Evolutionary conservation across 2,888 invertebrate genomes (phyloP), one percentile per base, ranked within the genome.

Genomic region (Drosophila borealis): DNA sequence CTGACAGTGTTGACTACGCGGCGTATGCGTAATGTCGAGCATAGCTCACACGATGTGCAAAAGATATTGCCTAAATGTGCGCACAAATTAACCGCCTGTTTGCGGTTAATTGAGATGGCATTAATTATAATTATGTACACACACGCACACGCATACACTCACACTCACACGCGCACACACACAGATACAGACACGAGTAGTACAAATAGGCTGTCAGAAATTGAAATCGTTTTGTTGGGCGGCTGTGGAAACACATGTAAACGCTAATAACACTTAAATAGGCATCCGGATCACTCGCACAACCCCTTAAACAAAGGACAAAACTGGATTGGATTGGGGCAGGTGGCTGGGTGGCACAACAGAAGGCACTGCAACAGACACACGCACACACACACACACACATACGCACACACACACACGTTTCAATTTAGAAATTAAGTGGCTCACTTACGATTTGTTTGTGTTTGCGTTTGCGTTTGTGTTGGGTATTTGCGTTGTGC

Each of bases 71-170:
- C 71, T 50, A 70, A 79, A 80, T 77, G 78, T 51, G 62, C 67
- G 70, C 70, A 76, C 80, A 80, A 83, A 78, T 80, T 77, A 89
- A 84, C 84, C 89, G 82, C 84, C 73, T 78, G 81, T 89, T 90
- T 81, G 90, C 72, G 90, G 88, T 88, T 90, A 88, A 86, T 88
- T 86, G 81, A 89, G 81, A 82, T 87, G 72, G 76, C 81, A 87
- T 87, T 84, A 86, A 88, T 86, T 86, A 88, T 80, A 81, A 70
- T 72, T 76, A 70, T 68, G 70, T 48, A 21, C 60, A 46, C 55
- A 63, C 67, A 64, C 60, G 42, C 56, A 46, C 48, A 55, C 39
- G 49, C 37, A 48, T 17, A 59, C 41, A 63, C 51, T 45, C 42
- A 39, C 33, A 42, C 34, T 64, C 34, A 46, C 19, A 42, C 64